Percentiles rank a stretch among this genome's conserved stretches.
phyloP scores from a whole-genome alignment of 2,797 vertebrate genomes.

The Salmo trutta region DNA sequence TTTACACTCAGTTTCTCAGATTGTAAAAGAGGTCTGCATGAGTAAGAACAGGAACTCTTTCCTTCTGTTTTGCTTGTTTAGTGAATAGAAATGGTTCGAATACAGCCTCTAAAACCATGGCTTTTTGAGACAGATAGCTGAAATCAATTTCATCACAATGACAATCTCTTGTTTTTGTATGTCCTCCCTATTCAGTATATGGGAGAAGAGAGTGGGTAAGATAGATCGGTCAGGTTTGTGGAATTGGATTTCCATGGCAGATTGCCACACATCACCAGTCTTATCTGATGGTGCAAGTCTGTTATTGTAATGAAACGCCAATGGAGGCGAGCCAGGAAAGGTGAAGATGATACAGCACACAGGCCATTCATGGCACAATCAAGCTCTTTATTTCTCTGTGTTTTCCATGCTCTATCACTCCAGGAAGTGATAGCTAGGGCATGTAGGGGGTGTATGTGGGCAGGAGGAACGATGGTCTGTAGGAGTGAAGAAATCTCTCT shows the following conservation, averaged over 20 bases:
- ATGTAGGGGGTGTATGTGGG: conserved; percentile 70
- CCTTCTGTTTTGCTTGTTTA: neutral
- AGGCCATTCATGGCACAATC: conserved; percentile 62
- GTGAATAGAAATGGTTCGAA: no score
- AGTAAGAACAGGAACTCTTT: neutral
- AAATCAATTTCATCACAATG: neutral
- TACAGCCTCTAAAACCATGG: no score
- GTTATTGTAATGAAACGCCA: conserved; percentile 69
- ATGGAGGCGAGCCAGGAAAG: conserved; percentile 57
- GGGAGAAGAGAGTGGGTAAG: conserved; percentile 20
- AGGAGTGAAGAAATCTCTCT: conserved; percentile 65
- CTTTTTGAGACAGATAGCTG: neutral
- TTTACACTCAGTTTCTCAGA: no score
- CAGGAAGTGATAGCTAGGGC: conserved; percentile 59
- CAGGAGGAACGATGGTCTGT: conserved; percentile 41
- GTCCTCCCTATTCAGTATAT: conserved; percentile 20
- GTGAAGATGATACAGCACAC: conserved; percentile 64
- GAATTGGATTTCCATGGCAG: conserved; percentile 50
- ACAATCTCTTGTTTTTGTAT: conserved; percentile 18
- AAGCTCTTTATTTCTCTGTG: conserved; percentile 57
- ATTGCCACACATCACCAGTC: conserved; percentile 45
- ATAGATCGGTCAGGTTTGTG: conserved; percentile 37
- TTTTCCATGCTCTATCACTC: conserved; percentile 59
- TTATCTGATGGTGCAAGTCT: conserved; percentile 66
- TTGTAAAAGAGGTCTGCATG: no score